These are phyloP conservation scores for Sarotherodon lohbergeri DNA, from an alignment of 2,113 vertebrate genomes.

Conservation along the genomic window DNA sequence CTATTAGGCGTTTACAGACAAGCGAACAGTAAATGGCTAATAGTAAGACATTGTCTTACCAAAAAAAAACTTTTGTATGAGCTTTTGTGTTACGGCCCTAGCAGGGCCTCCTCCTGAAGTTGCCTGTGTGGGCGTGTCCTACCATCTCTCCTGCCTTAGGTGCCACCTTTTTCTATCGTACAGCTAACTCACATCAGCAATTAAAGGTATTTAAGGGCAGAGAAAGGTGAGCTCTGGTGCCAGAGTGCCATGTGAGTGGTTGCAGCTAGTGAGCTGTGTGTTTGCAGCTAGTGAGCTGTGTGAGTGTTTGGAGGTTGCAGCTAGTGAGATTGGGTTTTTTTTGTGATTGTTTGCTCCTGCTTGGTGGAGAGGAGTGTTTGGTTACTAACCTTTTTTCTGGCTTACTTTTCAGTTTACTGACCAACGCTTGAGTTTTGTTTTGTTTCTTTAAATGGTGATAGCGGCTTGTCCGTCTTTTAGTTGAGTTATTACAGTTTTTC, in stretches of 20 bases:
- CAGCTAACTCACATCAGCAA: neutral
- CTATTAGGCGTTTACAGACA: neutral
- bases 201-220: neutral
- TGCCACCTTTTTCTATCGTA: no score
- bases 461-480: neutral
- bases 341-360: neutral
- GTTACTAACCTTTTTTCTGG: neutral
- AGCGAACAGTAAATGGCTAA: neutral
- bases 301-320: neutral
- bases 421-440: neutral
- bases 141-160: no score
- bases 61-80: rapidly evolving
- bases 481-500: neutral
- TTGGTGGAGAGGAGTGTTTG: neutral
- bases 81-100: neutral
- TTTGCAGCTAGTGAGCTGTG: neutral
- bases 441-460: neutral
- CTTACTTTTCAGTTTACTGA: neutral
- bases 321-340: neutral
- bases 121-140: neutral
- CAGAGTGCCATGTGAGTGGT: neutral
- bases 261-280: neutral
- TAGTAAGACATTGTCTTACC: neutral
- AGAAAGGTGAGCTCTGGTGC: neutral
- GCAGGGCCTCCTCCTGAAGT: neutral